phyloP scores from a whole-genome alignment of 92 coral and sea anemone genomes.

The Actinernus sp. region DNA sequence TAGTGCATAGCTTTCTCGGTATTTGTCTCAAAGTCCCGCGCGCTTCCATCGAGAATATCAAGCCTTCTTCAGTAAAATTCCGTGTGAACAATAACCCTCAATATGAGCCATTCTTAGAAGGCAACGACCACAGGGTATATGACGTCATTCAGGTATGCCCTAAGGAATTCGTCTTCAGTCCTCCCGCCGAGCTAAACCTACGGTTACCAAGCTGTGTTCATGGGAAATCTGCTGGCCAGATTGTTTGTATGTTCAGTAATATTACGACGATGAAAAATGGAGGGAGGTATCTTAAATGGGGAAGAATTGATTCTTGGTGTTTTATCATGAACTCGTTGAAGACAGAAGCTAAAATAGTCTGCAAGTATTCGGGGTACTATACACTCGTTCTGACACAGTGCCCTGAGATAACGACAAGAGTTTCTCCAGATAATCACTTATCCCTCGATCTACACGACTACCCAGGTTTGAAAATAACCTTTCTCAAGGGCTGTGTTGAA shows the following conservation, averaged over 20 bases:
- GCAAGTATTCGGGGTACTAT: constrained; percentile 71
- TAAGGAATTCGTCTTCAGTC: constrained; percentile 61
- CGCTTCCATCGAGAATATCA: constrained; percentile 14
- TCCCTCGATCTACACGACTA: constrained; percentile 29
- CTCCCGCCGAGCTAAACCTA: constrained; percentile 68
- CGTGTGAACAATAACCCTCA: constrained; percentile 64
- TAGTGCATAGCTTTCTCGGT: constrained; percentile 61
- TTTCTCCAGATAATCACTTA: constrained; percentile 44
- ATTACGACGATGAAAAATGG: constrained; percentile 40
- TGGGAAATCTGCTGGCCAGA: constrained; percentile 73
- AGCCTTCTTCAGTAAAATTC: constrained; percentile 49
- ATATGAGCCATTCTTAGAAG: constrained; percentile 81
- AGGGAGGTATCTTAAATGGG: constrained; percentile 62
- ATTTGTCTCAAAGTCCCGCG: constrained; percentile 43
- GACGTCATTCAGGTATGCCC: constrained; percentile 84
- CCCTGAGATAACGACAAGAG: constrained; percentile 60
- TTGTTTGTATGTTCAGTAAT: constrained; percentile 79
- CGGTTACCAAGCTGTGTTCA: constrained; percentile 73
- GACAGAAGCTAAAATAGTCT: constrained; percentile 70
- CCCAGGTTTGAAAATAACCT: constrained; percentile 55
- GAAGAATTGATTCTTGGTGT: constrained; percentile 66
- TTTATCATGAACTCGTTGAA: constrained; percentile 61
- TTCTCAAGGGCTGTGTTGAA: constrained; percentile 53
- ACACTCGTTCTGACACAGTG: constrained; percentile 77
- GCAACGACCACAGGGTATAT: constrained; percentile 74